A percentile compares a stretch with the other conserved stretches of the same genome.
phyloP scores from a whole-genome alignment of 2,797 vertebrate species.

The Naso thynnoides region DNA sequence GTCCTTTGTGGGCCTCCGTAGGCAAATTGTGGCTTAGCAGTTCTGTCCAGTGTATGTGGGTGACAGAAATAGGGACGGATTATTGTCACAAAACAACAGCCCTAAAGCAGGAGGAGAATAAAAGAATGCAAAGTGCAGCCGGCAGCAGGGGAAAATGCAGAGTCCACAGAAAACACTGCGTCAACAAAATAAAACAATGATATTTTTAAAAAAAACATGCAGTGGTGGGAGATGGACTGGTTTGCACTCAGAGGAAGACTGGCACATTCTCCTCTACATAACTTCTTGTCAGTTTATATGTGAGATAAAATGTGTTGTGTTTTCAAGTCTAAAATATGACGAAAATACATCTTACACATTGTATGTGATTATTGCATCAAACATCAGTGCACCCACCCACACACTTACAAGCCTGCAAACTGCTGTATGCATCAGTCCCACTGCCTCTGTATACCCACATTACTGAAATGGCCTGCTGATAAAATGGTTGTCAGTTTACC shows the following conservation, averaged over 20 bases:
- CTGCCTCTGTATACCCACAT: background rate
- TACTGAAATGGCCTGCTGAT: constrained; percentile 10
- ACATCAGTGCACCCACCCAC: background rate
- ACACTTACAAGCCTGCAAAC: background rate
- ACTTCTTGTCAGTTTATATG: background rate
- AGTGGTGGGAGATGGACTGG: constrained; percentile 17
- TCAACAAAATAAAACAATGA: constrained; percentile 35
- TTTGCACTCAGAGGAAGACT: constrained; percentile 11
- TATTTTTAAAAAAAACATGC: background rate
- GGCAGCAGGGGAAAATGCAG: constrained; percentile 17
- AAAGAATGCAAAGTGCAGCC: constrained; percentile 3
- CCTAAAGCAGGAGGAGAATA: constrained; percentile 21
- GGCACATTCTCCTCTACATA: background rate
- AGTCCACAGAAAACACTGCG: constrained; percentile 37
- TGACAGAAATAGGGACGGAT: constrained; percentile 29
- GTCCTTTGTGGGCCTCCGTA: constrained; percentile 53
- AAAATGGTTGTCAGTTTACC: constrained; percentile 43
- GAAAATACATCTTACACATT: background rate
- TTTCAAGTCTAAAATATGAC: background rate
- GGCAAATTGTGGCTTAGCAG: constrained; percentile 48
- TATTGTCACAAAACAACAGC: constrained; percentile 58
- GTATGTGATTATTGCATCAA: background rate
- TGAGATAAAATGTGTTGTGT: background rate
- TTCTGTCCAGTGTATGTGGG: constrained; percentile 37
- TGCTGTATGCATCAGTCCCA: constrained; percentile 4